Evolutionary conservation across 1,140 invertebrate genomes (phyloP), one percentile per base, ranked within the genome.

Genomic region (Paramacrobiotus metropolitanus): DNA sequence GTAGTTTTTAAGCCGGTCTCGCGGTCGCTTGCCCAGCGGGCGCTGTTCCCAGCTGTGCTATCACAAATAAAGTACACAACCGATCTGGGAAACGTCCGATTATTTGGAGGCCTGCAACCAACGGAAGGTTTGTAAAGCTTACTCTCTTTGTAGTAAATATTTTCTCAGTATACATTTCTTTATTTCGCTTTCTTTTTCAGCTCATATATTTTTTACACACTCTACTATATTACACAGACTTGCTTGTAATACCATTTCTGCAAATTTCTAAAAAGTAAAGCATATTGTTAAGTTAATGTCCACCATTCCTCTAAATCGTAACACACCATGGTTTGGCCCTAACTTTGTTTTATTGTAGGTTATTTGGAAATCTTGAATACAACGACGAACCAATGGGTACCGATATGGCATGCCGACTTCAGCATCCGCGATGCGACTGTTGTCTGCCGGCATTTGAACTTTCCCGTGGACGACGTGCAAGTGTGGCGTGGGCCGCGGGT

Each of bases 311-410:
- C n/a, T n/a, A n/a, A n/a, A n/a, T n/a, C n/a, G n/a, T n/a, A n/a
- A n/a, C n/a, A n/a, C n/a, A n/a, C n/a, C n/a, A n/a, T n/a, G n/a
- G n/a, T n/a, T n/a, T n/a, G n/a, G n/a, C n/a, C n/a, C n/a, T n/a
- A n/a, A n/a, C n/a, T n/a, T n/a, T n/a, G 34, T 40, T 40, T 40
- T 40, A n/a, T n/a, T 40, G 72, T 79, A 65, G 82, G 82, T 9
- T 99, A 96, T 68, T 72, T 99, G 31, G 87, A 98, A 74, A 84
- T 92, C 67, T 97, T 87, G 70, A 99, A 98, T 71, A 77, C 76
- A 61, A 96, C 93, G 2, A 93, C 90, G 0, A 73, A 88, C 9
- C 89, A 96, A 70, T 96, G 91, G 89, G 85, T 94, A 40, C 87
- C 94, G 0, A 82, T 96, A 69, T 99, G 95, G 73, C 94, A 99